Conservation (phyloP, 2,797 vertebrate species). For the Chaetophractus vellerosus region DNA sequence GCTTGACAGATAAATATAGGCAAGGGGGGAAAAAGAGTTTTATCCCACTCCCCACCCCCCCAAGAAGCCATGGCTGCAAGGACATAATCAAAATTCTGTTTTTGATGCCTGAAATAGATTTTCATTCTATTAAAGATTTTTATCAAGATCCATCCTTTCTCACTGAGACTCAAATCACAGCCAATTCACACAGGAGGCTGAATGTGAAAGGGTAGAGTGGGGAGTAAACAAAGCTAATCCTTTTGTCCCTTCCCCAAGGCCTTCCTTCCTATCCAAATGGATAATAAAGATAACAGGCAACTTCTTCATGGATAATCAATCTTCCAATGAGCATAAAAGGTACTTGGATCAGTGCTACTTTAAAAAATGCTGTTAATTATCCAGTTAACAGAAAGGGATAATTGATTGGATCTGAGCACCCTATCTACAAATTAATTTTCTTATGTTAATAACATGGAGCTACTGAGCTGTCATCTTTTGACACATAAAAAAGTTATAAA, state of each 20-base stretch:
- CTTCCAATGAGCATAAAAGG: conserved; percentile 80
- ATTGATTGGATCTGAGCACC: conserved; percentile 66
- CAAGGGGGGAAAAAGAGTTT: conserved; percentile 80
- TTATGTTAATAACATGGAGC: conserved; percentile 52
- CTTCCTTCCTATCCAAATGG: conserved; percentile 68
- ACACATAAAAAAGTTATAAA: conserved; percentile 63
- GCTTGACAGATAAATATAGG: conserved; percentile 87
- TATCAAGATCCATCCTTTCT: conserved; percentile 76
- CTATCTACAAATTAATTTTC: conserved; percentile 70
- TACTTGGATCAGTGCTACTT: conserved; percentile 78
- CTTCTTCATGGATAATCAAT: conserved; percentile 77
- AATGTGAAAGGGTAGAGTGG: conserved; percentile 68
- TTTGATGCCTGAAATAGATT: conserved; percentile 78
- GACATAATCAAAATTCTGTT: conserved; percentile 83
- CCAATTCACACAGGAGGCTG: conserved; percentile 75
- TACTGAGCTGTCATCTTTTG: conserved; percentile 61
- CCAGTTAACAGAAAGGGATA: conserved; percentile 73
- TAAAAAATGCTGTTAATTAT: conserved; percentile 81
- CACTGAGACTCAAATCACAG: conserved; percentile 74
- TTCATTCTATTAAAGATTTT: conserved; percentile 82
- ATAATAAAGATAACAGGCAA: conserved; percentile 79
- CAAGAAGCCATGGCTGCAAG: conserved; percentile 77
- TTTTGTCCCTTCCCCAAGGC: conserved; percentile 79
- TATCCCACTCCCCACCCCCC: conserved; percentile 52
- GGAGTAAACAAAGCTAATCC: conserved; percentile 81